Evolutionary conservation across 2,888 invertebrate species (phyloP), one percentile per base, ranked within the genome.

Genomic region (Acrobeloides nanus): DNA sequence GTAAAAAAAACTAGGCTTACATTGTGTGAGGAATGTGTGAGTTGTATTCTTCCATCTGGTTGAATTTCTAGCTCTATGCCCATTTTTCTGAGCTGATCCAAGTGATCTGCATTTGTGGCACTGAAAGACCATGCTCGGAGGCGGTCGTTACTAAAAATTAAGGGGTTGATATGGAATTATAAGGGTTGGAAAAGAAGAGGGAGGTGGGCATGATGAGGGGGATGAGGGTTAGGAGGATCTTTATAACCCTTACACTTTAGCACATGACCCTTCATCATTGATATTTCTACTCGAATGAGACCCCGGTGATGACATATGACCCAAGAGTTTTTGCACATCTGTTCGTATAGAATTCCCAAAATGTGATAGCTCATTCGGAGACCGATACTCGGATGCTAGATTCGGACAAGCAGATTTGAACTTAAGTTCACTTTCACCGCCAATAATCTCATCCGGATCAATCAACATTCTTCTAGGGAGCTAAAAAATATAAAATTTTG

Each of bases 21-120:
- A 78, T 86, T 85, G 38, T 86, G 84, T 2, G 78, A 74, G 15
- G 78, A 75, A 75, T 95, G 93, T 43, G 89, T 81, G 48, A 95
- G 81, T 75, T 93, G 90, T 52, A 95, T 84, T 55, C 88, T 80
- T 38, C 93, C 93, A 75, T 93, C 90, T 15, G 47, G 34, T 4
- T 89, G 79, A 0, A 86, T 86, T 54, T 88, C 81, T 64, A 93
- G 84, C 47, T 86, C 84, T 70, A 97, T 92, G 53, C 95, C 95
- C 90, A 95, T 92, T 74, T 87, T 84, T 50, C 84, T 82, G 57
- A 95, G 81, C 57, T 87, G 82, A 74, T 83, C 83, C 61, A 90
- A 76, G 78, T 95, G 93, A 45, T 88, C 84, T 46, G 85, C 81
- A 79, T 92, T 90, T 66, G 83, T 84, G 48, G 87, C 83, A 58